phyloP scores from a whole-genome alignment of 2,113 vertebrate species.

The Myodes glareolus region DNA sequence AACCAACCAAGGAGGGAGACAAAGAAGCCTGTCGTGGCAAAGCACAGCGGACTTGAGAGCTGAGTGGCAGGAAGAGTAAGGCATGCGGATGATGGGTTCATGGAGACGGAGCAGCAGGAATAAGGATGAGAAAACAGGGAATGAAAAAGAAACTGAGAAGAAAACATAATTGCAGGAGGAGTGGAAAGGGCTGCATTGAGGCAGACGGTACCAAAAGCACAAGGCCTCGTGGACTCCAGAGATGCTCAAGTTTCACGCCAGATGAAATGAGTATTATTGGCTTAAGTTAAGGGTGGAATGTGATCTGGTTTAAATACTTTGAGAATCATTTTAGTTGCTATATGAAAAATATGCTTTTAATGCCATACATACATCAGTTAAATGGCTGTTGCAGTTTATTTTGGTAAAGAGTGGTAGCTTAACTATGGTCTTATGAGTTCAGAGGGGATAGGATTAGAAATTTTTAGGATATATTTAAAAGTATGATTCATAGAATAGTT shows the following conservation, averaged over 20 bases:
- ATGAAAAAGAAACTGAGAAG: neutral
- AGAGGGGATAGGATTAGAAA: neutral
- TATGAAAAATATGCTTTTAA: neutral
- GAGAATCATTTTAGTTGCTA: neutral
- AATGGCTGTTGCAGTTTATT: neutral
- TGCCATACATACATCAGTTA: neutral
- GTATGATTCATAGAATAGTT: neutral
- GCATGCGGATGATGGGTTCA: neutral
- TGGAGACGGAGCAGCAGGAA: neutral
- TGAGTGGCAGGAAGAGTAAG: neutral
- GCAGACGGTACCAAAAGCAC: too few species aligned
- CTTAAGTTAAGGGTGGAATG: neutral
- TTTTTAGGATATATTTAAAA: neutral
- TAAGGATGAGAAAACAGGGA: neutral
- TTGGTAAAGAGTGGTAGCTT: neutral
- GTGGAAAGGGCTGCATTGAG: rapidly evolving
- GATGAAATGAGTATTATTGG: neutral
- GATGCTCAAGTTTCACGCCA: neutral
- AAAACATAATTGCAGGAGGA: neutral
- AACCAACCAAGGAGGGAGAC: rapidly evolving
- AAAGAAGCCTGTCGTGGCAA: neutral
- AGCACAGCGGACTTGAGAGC: neutral
- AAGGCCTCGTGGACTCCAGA: neutral
- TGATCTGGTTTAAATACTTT: neutral
- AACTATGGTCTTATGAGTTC: neutral